A percentile compares a stretch with the other conserved stretches of the same genome.
Evolutionary conservation across 2,888 invertebrate species (phyloP).

Genomic region (Aelia acuminata): DNA sequence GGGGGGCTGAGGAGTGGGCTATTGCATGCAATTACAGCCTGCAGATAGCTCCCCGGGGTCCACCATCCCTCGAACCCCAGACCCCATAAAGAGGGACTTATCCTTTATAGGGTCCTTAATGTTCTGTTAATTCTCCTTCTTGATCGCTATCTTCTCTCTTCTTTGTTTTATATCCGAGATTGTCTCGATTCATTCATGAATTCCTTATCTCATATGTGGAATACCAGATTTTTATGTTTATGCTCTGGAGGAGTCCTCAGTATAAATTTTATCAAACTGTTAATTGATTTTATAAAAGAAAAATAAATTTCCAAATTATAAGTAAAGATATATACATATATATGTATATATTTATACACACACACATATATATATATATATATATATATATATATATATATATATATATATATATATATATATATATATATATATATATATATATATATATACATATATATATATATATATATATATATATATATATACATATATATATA

Average conservation of each 20-base stretch:
- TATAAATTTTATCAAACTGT: not conserved
- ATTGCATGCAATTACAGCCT: slow-evolving; percentile 2
- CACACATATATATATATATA: too few species aligned
- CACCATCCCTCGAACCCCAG: not conserved
- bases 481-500: too few species aligned
- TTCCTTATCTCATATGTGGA: not conserved
- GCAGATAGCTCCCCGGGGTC: not conserved
- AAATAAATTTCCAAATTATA: too few species aligned
- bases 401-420: too few species aligned
- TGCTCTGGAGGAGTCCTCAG: not conserved
- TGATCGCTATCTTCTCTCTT: not conserved
- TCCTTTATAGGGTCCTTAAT: slow-evolving; percentile 4
- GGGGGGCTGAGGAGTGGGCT: not conserved
- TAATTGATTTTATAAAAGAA: not conserved
- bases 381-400: too few species aligned
- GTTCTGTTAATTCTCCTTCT: slow-evolving; percentile 13
- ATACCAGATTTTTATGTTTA: not conserved
- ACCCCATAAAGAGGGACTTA: not conserved
- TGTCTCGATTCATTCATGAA: not conserved
- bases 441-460: too few species aligned
- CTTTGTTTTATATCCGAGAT: not conserved
- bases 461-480: too few species aligned
- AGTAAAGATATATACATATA: too few species aligned
- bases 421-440: too few species aligned
- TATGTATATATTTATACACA: too few species aligned